Evolutionary conservation across 2,797 vertebrate genomes (phyloP).

Genomic region (Etheostoma perlongum): DNA sequence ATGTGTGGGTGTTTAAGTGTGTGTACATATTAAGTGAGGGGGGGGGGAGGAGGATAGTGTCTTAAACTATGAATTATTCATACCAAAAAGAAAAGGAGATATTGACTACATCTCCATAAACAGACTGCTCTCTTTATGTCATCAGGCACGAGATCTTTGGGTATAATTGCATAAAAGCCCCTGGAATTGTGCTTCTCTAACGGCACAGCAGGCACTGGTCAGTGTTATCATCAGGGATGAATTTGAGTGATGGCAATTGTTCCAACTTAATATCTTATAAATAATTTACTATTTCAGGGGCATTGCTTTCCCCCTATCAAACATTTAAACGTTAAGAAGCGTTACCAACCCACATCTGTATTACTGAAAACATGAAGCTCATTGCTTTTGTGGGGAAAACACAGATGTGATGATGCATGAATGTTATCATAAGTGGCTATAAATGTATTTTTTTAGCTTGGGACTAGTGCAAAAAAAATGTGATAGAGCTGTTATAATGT

Average conservation of each 20-base stretch:
- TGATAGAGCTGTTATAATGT: slow-evolving; percentile 61
- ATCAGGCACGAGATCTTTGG: slow-evolving; percentile 84
- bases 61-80: slow-evolving; percentile 89
- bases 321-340: slow-evolving; percentile 63
- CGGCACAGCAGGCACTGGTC: slow-evolving; percentile 80
- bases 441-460: slow-evolving; percentile 52
- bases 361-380: slow-evolving; percentile 41
- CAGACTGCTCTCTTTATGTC: slow-evolving; percentile 87
- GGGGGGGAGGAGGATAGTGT: slow-evolving; percentile 74
- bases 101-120: slow-evolving; percentile 90
- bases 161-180: slow-evolving; percentile 81
- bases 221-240: slow-evolving; percentile 75
- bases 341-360: slow-evolving; percentile 74
- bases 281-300: slow-evolving; percentile 82
- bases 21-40: slow-evolving; percentile 85
- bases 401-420: slow-evolving; percentile 56
- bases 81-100: slow-evolving; percentile 86
- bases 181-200: slow-evolving; percentile 80
- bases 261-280: slow-evolving; percentile 85
- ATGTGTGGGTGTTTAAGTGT: slow-evolving; percentile 86
- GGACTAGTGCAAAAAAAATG: slow-evolving; percentile 47
- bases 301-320: slow-evolving; percentile 54
- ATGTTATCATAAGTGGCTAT: slow-evolving; percentile 59
- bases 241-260: slow-evolving; percentile 84
- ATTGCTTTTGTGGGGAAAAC: slow-evolving; percentile 34